Evolutionary conservation across 2,797 vertebrate genomes (phyloP).

Genomic region (Chaetophractus vellerosus): DNA sequence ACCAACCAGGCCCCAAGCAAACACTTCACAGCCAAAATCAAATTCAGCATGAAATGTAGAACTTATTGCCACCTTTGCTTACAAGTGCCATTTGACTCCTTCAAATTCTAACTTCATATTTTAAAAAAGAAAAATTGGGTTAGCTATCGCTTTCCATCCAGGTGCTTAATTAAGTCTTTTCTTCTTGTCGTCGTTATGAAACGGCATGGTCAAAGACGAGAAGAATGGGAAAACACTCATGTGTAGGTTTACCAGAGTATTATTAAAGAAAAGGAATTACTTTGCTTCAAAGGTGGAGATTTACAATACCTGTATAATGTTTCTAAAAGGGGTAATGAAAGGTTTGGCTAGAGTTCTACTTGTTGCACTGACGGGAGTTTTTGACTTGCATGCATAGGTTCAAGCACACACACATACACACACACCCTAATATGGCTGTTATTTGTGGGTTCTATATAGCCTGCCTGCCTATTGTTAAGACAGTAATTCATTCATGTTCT

Average conservation of each 20-base stretch:
- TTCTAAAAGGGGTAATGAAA: conserved; percentile 85
- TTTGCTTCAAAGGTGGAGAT: conserved; percentile 86
- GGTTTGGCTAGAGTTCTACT: conserved; percentile 82
- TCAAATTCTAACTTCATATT: conserved; percentile 72
- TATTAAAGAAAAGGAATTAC: conserved; percentile 82
- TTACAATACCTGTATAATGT: conserved; percentile 83
- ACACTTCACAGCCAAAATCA: conserved; percentile 81
- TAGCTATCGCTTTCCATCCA: conserved; percentile 89
- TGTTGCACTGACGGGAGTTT: conserved; percentile 70
- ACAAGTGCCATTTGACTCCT: conserved; percentile 84
- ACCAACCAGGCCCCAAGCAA: conserved; percentile 83
- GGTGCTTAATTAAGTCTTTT: conserved; percentile 88
- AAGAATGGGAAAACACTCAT: conserved; percentile 80
- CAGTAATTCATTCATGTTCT: conserved; percentile 14
- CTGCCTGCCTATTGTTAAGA: not conserved
- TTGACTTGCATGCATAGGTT: conserved; percentile 64
- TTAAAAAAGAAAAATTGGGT: conserved; percentile 84
- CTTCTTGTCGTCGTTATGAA: conserved; percentile 75
- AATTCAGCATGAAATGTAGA: conserved; percentile 86
- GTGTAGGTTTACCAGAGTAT: conserved; percentile 82
- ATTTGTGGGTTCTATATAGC: not conserved
- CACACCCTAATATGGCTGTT: not conserved
- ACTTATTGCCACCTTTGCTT: conserved; percentile 75
- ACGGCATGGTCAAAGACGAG: conserved; percentile 78
- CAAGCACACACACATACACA: conserved; percentile 44